Conservation (phyloP, 2,797 vertebrate species). For the Fratercula arctica region DNA sequence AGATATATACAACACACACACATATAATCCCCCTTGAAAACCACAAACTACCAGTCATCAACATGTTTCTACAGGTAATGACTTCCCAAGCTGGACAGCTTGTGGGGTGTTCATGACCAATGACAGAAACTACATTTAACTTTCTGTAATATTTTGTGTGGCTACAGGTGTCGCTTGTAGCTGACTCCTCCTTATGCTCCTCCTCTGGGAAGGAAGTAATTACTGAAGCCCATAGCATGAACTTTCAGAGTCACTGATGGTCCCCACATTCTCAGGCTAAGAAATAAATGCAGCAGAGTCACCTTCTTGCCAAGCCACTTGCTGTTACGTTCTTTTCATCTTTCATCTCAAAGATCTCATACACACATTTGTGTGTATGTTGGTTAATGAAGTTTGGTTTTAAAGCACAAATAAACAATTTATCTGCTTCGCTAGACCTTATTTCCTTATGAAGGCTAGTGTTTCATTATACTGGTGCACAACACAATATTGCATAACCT, state of each 20-base stretch:
- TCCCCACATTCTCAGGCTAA: background rate
- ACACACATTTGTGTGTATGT: background rate
- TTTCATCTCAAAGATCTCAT: background rate
- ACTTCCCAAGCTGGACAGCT: background rate
- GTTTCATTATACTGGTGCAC: background rate
- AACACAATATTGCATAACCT: background rate
- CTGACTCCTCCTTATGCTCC: background rate
- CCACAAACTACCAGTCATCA: background rate
- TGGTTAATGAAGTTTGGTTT: background rate
- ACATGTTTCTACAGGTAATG: background rate
- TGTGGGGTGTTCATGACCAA: background rate
- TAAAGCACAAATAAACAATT: background rate
- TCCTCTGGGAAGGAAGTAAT: background rate
- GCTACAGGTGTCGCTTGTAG: background rate
- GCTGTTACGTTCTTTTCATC: background rate
- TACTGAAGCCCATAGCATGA: background rate
- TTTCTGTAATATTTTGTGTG: background rate
- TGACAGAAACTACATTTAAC: background rate
- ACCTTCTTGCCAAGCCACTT: background rate
- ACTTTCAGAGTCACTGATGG: background rate
- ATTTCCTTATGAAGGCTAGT: background rate
- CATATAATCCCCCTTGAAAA: background rate
- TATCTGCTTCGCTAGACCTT: background rate
- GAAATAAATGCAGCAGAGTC: background rate
- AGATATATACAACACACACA: fast-evolving